phyloP scores from a whole-genome alignment of 1,140 invertebrate species.

The Lithobius niger region DNA sequence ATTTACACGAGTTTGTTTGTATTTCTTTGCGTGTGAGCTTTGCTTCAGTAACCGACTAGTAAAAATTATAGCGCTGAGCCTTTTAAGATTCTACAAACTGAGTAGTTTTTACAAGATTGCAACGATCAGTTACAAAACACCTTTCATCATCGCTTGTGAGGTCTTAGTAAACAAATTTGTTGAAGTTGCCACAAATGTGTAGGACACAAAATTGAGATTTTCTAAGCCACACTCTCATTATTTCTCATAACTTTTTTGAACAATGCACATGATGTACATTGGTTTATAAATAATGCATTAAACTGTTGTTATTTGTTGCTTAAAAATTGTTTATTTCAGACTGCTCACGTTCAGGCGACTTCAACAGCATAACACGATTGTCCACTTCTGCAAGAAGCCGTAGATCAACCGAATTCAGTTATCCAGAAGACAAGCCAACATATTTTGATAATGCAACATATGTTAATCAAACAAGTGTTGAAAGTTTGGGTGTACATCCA shows the following conservation, averaged over 20 bases:
- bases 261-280: background rate
- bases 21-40: too few species aligned
- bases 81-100: too few species aligned
- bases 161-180: background rate
- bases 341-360: constrained; percentile 28
- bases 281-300: background rate
- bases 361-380: constrained; percentile 21
- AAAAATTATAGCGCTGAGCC: too few species aligned
- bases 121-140: too few species aligned
- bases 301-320: background rate
- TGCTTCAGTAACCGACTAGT: too few species aligned
- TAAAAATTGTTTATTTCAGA: constrained; percentile 20
- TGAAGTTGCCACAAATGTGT: background rate
- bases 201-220: background rate
- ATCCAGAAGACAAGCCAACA: constrained; percentile 15
- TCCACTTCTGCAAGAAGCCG: constrained; percentile 22
- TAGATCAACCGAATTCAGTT: constrained; percentile 20
- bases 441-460: background rate
- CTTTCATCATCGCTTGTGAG: too few species aligned
- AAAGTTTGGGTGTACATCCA: too few species aligned
- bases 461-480: constrained; percentile 1
- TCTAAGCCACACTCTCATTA: background rate
- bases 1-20: too few species aligned
- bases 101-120: too few species aligned
- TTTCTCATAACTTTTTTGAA: background rate